Evolutionary conservation across 1,140 invertebrate genomes (phyloP).

Genomic region (Physella acuta): DNA sequence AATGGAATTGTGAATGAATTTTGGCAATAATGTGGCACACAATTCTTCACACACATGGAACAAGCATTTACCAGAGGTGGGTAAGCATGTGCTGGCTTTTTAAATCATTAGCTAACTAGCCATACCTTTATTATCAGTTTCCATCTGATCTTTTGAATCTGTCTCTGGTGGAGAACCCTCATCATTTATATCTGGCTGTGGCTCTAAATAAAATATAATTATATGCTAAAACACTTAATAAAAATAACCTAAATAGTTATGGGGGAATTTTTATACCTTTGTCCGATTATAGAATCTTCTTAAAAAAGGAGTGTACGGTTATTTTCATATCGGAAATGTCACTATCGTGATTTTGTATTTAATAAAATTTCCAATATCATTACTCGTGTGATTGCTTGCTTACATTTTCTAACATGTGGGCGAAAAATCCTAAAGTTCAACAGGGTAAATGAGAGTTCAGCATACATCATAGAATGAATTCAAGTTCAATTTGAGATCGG

Average conservation of each 20-base stretch:
- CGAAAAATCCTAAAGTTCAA: no score
- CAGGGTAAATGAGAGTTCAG: no score
- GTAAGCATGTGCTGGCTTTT: neutral
- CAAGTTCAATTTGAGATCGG: no score
- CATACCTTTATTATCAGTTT: constrained; percentile 15
- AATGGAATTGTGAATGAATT: neutral
- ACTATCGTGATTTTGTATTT: neutral
- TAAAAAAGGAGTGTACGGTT: neutral
- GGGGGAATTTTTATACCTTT: neutral
- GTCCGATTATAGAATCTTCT: neutral
- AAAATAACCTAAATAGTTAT: neutral
- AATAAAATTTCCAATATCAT: neutral
- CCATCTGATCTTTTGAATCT: constrained; percentile 27
- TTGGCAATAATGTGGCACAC: neutral
- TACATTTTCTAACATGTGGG: no score
- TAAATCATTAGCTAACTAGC: neutral
- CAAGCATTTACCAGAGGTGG: neutral
- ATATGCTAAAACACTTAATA: constrained; percentile 20
- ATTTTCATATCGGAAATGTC: neutral
- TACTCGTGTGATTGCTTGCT: no score
- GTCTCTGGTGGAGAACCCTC: constrained; percentile 14
- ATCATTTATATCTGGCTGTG: constrained; percentile 14
- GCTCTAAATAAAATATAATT: constrained; percentile 14
- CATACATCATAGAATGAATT: no score
- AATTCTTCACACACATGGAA: neutral